Conservation (phyloP, 2,888 invertebrate species). For the Steinernema carpocapsae region DNA sequence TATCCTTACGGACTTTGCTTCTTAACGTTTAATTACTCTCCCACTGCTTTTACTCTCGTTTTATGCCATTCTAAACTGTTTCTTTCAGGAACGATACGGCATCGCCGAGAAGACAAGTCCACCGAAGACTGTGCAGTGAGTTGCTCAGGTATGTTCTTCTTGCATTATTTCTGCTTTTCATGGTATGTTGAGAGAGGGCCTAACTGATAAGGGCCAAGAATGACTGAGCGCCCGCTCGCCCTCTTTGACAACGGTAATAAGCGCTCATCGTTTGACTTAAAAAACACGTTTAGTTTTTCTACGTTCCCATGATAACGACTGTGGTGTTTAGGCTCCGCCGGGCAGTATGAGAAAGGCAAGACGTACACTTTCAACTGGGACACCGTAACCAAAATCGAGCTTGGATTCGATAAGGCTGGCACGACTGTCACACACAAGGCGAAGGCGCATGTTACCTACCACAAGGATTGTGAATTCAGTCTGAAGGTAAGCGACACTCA, state of each 20-base stretch:
- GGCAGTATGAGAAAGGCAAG: conserved; percentile 19
- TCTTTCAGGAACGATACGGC: not conserved
- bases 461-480: conserved; percentile 29
- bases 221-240: not conserved
- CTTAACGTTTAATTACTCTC: too few species aligned
- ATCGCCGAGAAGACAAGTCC: conserved; percentile 6
- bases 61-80: not conserved
- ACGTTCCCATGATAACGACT: not conserved
- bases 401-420: conserved; percentile 13
- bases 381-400: conserved; percentile 13
- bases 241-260: too few species aligned
- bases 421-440: conserved; percentile 9
- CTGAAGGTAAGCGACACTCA: not conserved
- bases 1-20: too few species aligned
- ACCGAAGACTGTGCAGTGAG: conserved; percentile 10
- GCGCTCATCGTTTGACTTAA: not conserved
- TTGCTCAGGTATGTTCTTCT: conserved; percentile 10
- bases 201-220: not conserved
- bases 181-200: not conserved
- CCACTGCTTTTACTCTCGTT: too few species aligned
- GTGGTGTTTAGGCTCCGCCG: not conserved
- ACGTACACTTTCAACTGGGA: conserved; percentile 15
- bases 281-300: not conserved
- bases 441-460: conserved; percentile 21
- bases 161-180: not conserved